phyloP scores from a whole-genome alignment of 2,797 vertebrate species.

The Buphagus erythrorhynchus region DNA sequence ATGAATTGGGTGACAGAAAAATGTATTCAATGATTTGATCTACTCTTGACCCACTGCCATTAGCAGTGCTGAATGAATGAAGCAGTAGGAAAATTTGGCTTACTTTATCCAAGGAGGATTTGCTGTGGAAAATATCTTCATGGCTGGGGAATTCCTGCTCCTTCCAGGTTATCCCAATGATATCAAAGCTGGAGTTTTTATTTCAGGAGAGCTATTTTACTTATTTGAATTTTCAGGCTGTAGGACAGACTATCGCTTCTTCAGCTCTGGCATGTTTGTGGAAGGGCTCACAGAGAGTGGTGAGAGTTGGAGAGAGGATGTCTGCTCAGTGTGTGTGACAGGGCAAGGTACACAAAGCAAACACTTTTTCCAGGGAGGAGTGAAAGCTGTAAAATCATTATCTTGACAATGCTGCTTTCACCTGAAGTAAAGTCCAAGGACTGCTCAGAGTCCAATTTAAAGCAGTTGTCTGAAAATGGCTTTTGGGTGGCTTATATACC shows the following conservation, averaged over 20 bases:
- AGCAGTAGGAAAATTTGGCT: neutral
- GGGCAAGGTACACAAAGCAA: neutral
- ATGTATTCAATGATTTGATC: neutral
- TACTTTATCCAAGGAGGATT: neutral
- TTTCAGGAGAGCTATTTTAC: neutral
- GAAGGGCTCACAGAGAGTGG: neutral
- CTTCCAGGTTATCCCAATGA: neutral
- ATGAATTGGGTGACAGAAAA: neutral
- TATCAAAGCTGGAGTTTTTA: neutral
- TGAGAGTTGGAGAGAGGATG: neutral
- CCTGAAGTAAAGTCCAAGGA: slow-evolving; percentile 8
- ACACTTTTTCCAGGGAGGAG: neutral
- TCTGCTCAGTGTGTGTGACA: neutral
- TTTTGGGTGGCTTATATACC: neutral
- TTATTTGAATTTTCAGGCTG: neutral
- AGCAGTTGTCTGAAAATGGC: slow-evolving; percentile 18
- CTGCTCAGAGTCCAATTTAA: slow-evolving; percentile 1
- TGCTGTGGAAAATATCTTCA: neutral
- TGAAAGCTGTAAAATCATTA: neutral
- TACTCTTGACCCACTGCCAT: neutral
- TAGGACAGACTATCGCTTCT: neutral
- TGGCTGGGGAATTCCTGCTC: neutral
- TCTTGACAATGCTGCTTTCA: slow-evolving; percentile 40
- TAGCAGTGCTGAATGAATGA: neutral
- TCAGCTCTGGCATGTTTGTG: neutral